Percentiles rank a stretch among this genome's conserved stretches.
phyloP scores from a whole-genome alignment of 2,113 vertebrate genomes.

The Dicaeum eximium region DNA sequence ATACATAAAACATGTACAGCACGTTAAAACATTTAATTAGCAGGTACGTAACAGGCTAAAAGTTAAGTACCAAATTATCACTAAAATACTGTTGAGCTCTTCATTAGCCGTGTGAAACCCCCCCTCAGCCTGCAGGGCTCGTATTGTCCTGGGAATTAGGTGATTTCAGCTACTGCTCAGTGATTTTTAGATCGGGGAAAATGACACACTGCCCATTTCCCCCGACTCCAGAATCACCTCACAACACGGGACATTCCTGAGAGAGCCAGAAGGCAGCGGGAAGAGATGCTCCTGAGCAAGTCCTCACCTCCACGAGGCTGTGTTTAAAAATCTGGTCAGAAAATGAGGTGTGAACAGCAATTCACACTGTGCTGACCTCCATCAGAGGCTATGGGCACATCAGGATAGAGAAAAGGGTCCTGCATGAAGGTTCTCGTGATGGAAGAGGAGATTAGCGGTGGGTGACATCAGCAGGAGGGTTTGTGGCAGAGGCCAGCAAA shows the following conservation, averaged over 20 bases:
- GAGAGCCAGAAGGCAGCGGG: not conserved
- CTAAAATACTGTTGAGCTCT: conserved; percentile 23
- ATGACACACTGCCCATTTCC: not conserved
- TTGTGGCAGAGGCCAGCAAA: not conserved
- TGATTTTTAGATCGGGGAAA: not conserved
- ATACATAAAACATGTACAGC: conserved; percentile 52
- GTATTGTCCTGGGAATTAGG: not conserved
- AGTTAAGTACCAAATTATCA: conserved; percentile 55
- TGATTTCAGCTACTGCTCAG: not conserved
- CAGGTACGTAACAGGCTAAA: conserved; percentile 10
- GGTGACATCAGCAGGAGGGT: not conserved
- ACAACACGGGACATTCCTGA: rapidly evolving
- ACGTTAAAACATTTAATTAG: conserved; percentile 66
- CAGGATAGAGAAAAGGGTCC: not conserved
- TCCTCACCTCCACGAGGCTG: not conserved
- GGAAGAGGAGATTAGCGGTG: not conserved
- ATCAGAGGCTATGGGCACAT: not conserved
- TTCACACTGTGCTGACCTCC: not conserved
- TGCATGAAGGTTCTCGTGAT: rapidly evolving
- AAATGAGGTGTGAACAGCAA: not conserved
- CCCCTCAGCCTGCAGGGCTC: not conserved
- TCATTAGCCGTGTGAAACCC: conserved; percentile 11
- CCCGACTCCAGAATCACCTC: not conserved
- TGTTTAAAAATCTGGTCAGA: not conserved
- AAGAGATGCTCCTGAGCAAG: not conserved